Conservation (phyloP, 2,888 invertebrate genomes). For the Helleia helle region DNA sequence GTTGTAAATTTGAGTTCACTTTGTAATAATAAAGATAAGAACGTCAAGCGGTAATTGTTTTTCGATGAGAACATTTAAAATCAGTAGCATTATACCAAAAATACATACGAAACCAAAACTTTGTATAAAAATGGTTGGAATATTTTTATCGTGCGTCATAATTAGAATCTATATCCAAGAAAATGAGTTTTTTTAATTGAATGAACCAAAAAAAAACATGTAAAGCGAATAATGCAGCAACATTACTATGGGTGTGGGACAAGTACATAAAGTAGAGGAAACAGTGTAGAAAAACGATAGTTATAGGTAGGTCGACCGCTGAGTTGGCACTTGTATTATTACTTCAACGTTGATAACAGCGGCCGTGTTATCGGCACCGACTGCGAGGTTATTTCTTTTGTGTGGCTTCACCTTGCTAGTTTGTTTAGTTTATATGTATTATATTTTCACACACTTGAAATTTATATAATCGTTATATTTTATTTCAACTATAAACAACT, state of each 20-base stretch:
- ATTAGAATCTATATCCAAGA: neutral
- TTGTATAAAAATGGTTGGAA: neutral
- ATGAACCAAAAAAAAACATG: slow-evolving; percentile 15
- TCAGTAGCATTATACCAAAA: slow-evolving; percentile 29
- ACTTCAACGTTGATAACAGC: slow-evolving; percentile 53
- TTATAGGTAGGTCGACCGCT: slow-evolving; percentile 67
- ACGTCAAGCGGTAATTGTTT: slow-evolving; percentile 4
- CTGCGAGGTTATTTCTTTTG: slow-evolving; percentile 47
- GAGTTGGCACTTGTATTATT: slow-evolving; percentile 66
- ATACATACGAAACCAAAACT: slow-evolving; percentile 14
- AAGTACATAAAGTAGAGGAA: slow-evolving; percentile 37
- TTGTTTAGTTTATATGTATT: slow-evolving; percentile 29
- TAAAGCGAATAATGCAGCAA: slow-evolving; percentile 33
- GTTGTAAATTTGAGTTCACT: neutral
- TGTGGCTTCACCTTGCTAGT: slow-evolving; percentile 51
- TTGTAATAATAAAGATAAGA: slow-evolving; percentile 2
- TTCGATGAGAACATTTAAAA: slow-evolving; percentile 19
- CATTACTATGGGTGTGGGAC: slow-evolving; percentile 59
- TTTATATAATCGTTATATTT: slow-evolving; percentile 15
- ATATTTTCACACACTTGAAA: slow-evolving; percentile 33
- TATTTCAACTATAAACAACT: no score
- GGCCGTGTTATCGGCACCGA: slow-evolving; percentile 46
- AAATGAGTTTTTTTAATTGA: slow-evolving; percentile 9
- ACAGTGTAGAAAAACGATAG: slow-evolving; percentile 60
- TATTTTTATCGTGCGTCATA: slow-evolving; percentile 8